Percentiles rank a stretch among this genome's conserved stretches.
phyloP scores from a whole-genome alignment of 2,797 vertebrate species.

The Limnodromus scolopaceus region DNA sequence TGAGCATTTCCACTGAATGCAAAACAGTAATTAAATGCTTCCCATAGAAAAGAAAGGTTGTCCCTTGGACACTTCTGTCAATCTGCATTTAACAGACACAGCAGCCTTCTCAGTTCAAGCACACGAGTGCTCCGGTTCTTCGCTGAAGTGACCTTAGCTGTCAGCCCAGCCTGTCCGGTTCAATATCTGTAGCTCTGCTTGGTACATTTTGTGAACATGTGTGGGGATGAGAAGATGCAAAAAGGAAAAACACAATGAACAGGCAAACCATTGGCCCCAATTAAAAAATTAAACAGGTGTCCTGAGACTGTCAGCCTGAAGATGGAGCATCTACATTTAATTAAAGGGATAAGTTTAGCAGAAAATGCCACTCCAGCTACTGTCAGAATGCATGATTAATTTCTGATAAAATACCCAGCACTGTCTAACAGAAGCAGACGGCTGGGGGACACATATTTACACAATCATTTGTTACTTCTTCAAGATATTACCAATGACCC shows the following conservation, averaged over 20 bases:
- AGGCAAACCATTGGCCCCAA: constrained; percentile 39
- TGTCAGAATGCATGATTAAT: constrained; percentile 77
- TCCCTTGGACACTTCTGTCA: constrained; percentile 64
- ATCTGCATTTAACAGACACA: constrained; percentile 64
- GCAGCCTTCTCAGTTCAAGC: constrained; percentile 59
- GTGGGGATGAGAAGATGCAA: neutral
- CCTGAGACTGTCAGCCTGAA: constrained; percentile 61
- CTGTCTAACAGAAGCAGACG: constrained; percentile 56
- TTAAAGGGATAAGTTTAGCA: constrained; percentile 64
- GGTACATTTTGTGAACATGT: neutral
- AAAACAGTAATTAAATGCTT: constrained; percentile 68
- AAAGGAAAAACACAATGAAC: neutral
- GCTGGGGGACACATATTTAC: constrained; percentile 64
- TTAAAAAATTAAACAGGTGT: constrained; percentile 69
- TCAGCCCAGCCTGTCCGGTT: constrained; percentile 63
- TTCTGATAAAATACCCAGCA: constrained; percentile 68
- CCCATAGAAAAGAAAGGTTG: constrained; percentile 51
- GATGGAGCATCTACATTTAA: constrained; percentile 61
- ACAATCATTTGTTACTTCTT: constrained; percentile 65
- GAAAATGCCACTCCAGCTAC: constrained; percentile 64
- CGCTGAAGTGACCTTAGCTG: constrained; percentile 69
- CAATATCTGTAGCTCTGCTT: constrained; percentile 31
- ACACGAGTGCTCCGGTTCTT: neutral
- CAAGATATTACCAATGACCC: constrained; percentile 68
- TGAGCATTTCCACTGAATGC: constrained; percentile 24